Percentiles rank a stretch among this genome's conserved stretches.
Evolutionary conservation across 2,797 vertebrate species (phyloP).

Genomic region (Spondyliosoma cantharus): DNA sequence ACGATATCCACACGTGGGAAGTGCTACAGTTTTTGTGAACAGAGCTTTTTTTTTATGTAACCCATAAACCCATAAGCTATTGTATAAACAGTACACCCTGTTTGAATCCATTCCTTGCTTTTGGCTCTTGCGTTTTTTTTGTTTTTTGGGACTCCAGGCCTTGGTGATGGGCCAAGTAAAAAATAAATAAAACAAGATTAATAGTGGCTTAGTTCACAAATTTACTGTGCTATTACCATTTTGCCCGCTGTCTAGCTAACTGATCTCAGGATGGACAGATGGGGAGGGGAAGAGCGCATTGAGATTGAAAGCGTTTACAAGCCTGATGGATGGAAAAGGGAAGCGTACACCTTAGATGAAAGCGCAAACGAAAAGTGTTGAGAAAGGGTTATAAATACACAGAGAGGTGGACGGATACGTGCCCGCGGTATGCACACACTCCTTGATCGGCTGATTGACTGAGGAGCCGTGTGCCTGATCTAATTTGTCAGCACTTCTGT

Average conservation of each 20-base stretch:
- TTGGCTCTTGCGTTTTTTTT: too few species aligned
- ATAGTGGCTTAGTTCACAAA: slow-evolving; percentile 3
- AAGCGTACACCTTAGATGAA: slow-evolving; percentile 8
- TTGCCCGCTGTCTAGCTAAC: slow-evolving; percentile 14
- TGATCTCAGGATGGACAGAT: slow-evolving; percentile 1
- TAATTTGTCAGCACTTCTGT: slow-evolving; percentile 35
- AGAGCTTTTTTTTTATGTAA: too few species aligned
- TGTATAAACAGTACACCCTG: too few species aligned
- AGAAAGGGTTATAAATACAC: slow-evolving; percentile 10
- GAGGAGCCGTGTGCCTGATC: slow-evolving; percentile 6
- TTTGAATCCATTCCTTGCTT: too few species aligned
- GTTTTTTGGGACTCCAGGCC: background rate
- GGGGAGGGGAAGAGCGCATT: background rate
- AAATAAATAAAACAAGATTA: background rate
- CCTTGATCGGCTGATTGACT: slow-evolving; percentile 19
- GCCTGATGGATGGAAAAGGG: background rate
- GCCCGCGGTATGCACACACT: background rate
- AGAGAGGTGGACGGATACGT: background rate
- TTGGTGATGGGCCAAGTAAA: background rate
- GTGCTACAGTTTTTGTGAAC: too few species aligned
- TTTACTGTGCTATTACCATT: slow-evolving; percentile 7
- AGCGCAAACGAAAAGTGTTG: background rate
- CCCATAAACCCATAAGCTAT: too few species aligned
- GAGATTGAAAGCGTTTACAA: slow-evolving; percentile 16
- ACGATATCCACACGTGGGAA: too few species aligned